phyloP scores from a whole-genome alignment of 2,113 vertebrate genomes.

The Chamaetylas fuelleborni region DNA sequence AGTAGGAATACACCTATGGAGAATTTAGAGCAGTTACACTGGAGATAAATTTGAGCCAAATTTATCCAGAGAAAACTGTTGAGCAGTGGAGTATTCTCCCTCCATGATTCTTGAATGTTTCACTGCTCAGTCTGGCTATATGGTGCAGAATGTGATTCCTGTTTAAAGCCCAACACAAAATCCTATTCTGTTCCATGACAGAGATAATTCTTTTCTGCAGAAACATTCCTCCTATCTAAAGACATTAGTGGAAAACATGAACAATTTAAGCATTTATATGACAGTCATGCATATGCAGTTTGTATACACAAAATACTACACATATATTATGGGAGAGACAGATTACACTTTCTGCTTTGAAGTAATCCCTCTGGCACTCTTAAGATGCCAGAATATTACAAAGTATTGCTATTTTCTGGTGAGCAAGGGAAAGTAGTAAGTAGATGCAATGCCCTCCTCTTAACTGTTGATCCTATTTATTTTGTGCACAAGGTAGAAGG shows the following conservation, averaged over 20 bases:
- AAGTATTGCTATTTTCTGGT: slow-evolving; percentile 2
- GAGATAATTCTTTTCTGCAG: not conserved
- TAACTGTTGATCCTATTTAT: not conserved
- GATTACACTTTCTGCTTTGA: not conserved
- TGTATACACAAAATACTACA: not conserved
- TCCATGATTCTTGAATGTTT: accelerated
- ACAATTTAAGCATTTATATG: not conserved
- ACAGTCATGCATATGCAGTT: not conserved
- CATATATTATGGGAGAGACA: not conserved
- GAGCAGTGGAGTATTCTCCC: not conserved
- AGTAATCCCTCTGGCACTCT: not conserved
- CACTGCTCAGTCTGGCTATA: not conserved
- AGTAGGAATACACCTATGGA: not conserved
- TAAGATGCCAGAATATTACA: not conserved
- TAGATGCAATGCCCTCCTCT: not conserved
- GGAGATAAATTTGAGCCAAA: not conserved
- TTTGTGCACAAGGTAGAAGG: slow-evolving; percentile 40
- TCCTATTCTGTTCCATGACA: not conserved
- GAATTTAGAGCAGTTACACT: not conserved
- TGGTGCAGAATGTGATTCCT: not conserved
- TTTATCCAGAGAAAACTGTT: not conserved
- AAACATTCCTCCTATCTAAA: not conserved
- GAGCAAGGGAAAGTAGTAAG: not conserved
- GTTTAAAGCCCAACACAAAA: not conserved
- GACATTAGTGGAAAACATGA: not conserved